These are phyloP conservation scores for Zygogramma bicolorata DNA, from an alignment of 2,888 invertebrate species.

Conservation along the genomic window DNA sequence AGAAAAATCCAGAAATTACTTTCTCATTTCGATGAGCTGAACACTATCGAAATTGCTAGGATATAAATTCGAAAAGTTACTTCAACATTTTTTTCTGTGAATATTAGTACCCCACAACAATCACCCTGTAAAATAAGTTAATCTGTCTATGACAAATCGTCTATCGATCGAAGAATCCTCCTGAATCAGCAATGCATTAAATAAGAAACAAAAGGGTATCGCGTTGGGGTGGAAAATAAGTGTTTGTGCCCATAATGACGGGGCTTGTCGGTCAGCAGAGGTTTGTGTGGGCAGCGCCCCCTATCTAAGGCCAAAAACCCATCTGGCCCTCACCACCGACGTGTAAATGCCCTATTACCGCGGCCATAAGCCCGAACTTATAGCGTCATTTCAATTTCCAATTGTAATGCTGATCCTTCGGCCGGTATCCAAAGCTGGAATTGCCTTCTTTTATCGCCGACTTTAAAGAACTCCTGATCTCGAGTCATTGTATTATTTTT, in stretches of 20 bases:
- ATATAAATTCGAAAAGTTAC: too few species aligned
- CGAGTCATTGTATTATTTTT: constrained; percentile 49
- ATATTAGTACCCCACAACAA: neutral
- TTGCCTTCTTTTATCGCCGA: constrained; percentile 54
- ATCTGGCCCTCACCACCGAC: constrained; percentile 61
- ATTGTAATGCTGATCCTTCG: constrained; percentile 63
- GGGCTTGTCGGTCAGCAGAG: constrained; percentile 44
- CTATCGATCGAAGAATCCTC: constrained; percentile 4
- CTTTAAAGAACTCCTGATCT: constrained; percentile 54
- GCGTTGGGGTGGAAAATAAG: constrained; percentile 29
- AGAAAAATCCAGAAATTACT: too few species aligned
- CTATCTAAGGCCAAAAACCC: constrained; percentile 49
- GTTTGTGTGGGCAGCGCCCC: constrained; percentile 41
- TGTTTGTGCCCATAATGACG: constrained; percentile 44
- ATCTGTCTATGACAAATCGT: constrained; percentile 5
- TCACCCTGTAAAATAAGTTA: neutral
- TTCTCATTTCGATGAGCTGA: too few species aligned
- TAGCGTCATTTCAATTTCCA: constrained; percentile 66
- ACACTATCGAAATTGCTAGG: too few species aligned
- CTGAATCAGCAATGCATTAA: constrained; percentile 38
- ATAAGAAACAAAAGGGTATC: constrained; percentile 47
- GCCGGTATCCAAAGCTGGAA: constrained; percentile 45
- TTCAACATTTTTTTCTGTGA: too few species aligned
- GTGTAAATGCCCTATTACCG: constrained; percentile 65
- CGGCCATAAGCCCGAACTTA: constrained; percentile 63